phyloP scores from a whole-genome alignment of 1,140 invertebrate species.

The Pogonomyrmex californicus region DNA sequence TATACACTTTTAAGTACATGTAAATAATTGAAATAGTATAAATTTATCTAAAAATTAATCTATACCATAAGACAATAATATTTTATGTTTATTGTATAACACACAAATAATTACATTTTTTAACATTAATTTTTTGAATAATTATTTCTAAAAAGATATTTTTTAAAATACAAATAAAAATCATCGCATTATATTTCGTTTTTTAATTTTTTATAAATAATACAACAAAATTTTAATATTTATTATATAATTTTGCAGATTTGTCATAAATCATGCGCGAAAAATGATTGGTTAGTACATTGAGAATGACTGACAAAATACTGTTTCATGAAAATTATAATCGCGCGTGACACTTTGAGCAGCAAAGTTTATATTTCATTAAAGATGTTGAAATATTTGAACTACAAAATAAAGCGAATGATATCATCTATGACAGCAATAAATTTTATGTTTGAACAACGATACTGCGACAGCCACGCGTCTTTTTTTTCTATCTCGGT shows the following conservation, averaged over 20 bases:
- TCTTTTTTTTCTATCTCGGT: slow-evolving; percentile 1
- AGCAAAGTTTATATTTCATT: slow-evolving; percentile 45
- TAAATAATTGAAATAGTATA: too few relatives aligned
- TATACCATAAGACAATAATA: neutral
- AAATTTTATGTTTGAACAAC: slow-evolving; percentile 52
- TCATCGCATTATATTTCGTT: neutral
- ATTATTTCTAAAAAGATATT: neutral
- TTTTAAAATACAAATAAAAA: neutral
- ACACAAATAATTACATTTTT: neutral
- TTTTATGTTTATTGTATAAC: neutral
- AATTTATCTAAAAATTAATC: too few relatives aligned
- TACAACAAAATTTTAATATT: neutral
- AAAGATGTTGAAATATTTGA: slow-evolving; percentile 38
- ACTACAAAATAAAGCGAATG: slow-evolving; percentile 25
- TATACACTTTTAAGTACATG: too few relatives aligned
- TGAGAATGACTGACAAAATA: neutral
- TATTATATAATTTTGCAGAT: neutral
- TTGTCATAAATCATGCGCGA: neutral
- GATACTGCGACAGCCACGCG: neutral
- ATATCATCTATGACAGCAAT: slow-evolving; percentile 34
- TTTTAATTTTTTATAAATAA: neutral
- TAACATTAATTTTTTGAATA: neutral
- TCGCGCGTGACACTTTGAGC: slow-evolving; percentile 18
- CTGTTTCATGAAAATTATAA: slow-evolving; percentile 4
- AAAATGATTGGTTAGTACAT: neutral